A percentile compares a stretch with the other conserved stretches of the same genome.
These are phyloP conservation scores for Galleria mellonella DNA, from an alignment of 1,140 invertebrate species.

Conservation along the genomic window DNA sequence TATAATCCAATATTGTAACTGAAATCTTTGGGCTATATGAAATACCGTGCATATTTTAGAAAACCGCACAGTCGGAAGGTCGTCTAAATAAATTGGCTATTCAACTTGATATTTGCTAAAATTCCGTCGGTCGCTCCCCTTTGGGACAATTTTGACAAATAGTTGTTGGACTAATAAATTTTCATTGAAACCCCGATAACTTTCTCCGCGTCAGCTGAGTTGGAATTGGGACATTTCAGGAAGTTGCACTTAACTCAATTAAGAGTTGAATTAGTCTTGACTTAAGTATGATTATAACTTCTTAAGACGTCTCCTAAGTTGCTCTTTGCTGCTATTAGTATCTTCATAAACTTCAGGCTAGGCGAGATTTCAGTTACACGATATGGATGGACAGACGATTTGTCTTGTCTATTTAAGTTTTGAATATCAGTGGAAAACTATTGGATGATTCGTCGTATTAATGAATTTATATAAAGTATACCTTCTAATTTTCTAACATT, in stretches of 20 bases:
- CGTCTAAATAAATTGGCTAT: constrained; percentile 51
- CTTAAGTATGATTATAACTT: constrained; percentile 58
- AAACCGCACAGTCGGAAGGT: constrained; percentile 27
- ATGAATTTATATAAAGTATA: too few species aligned
- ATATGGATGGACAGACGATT: too few species aligned
- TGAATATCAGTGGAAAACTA: too few species aligned
- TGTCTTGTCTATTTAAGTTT: too few species aligned
- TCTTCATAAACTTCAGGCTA: constrained; percentile 1
- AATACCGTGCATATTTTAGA: constrained; percentile 29
- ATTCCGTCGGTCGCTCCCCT: constrained; percentile 41
- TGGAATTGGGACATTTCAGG: constrained; percentile 52
- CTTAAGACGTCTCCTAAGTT: constrained; percentile 30
- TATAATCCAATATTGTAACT: too few species aligned
- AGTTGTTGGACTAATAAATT: constrained; percentile 69
- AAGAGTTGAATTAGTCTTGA: constrained; percentile 60
- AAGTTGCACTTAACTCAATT: constrained; percentile 62
- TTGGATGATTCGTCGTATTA: too few species aligned
- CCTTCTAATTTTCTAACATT: too few species aligned
- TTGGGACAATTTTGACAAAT: constrained; percentile 68
- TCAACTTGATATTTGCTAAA: constrained; percentile 56
- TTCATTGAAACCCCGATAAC: constrained; percentile 62
- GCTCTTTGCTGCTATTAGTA: constrained; percentile 14
- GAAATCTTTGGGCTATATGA: background rate
- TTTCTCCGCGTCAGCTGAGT: constrained; percentile 43
- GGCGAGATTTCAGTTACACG: background rate